Percentiles rank a stretch among this genome's conserved stretches.
Conservation (phyloP, 1,140 invertebrate genomes). For the Dinoponera quadriceps region DNA sequence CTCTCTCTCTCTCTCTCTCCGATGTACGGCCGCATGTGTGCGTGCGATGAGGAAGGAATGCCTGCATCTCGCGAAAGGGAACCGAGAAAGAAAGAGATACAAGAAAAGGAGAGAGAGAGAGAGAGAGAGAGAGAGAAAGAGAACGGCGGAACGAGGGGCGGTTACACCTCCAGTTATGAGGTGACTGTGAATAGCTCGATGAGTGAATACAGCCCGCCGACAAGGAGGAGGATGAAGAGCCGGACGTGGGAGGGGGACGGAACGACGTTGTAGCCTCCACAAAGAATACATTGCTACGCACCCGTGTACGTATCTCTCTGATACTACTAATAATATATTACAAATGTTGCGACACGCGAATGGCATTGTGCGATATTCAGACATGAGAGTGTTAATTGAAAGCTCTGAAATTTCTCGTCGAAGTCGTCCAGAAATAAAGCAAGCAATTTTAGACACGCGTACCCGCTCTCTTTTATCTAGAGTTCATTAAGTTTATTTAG, state of each 20-base stretch:
- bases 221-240: conserved; percentile 16
- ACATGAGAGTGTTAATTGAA: background rate
- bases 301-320: background rate
- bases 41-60: conserved; percentile 8
- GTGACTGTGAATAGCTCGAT: conserved; percentile 48
- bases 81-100: conserved; percentile 5
- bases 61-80: conserved; percentile 47
- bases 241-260: background rate
- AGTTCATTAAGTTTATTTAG: no score
- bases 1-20: conserved; percentile 9
- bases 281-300: conserved; percentile 5
- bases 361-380: background rate
- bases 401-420: background rate
- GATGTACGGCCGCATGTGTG: background rate
- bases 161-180: conserved; percentile 50
- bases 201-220: conserved; percentile 42
- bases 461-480: no score
- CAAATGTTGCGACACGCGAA: background rate
- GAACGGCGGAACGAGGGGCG: conserved; percentile 10
- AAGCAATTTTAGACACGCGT: background rate
- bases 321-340: background rate
- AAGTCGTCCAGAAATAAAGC: background rate
- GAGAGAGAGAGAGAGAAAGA: conserved; percentile 38
- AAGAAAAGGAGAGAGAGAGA: conserved; percentile 5
- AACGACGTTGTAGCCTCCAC: background rate